A percentile compares a stretch with the other conserved stretches of the same genome.
phyloP scores from a whole-genome alignment of 1,140 invertebrate species.

The Bombus difficillimus region DNA sequence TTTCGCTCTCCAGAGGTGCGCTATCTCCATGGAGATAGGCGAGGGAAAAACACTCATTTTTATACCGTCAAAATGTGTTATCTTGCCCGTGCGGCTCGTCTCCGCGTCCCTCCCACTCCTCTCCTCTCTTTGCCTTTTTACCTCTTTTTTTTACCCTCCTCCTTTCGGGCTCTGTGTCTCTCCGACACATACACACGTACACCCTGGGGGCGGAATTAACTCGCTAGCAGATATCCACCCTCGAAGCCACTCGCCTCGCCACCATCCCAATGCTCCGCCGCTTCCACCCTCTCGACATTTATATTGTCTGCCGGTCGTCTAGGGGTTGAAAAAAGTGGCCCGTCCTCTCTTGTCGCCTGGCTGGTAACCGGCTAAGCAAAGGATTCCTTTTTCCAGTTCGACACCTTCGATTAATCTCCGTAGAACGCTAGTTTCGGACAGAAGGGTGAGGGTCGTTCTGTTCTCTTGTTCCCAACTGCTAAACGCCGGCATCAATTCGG shows the following conservation, averaged over 20 bases:
- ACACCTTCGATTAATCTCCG: slow-evolving; percentile 45
- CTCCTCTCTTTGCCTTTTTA: slow-evolving; percentile 31
- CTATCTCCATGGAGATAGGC: slow-evolving; percentile 66
- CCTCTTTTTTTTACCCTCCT: slow-evolving; percentile 49
- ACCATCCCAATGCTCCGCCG: slow-evolving; percentile 19
- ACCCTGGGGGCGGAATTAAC: slow-evolving; percentile 80
- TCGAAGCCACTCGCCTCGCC: slow-evolving; percentile 59
- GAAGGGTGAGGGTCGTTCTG: neutral
- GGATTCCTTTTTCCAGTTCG: slow-evolving; percentile 54
- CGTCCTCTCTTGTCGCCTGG: neutral
- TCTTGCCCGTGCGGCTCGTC: slow-evolving; percentile 68
- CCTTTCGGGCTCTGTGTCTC: slow-evolving; percentile 44
- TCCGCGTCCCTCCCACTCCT: slow-evolving; percentile 13
- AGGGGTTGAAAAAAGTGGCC: slow-evolving; percentile 37
- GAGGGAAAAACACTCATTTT: slow-evolving; percentile 71
- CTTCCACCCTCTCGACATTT: slow-evolving; percentile 67
- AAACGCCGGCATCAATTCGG: neutral
- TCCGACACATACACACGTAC: slow-evolving; percentile 19
- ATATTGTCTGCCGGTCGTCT: slow-evolving; percentile 75
- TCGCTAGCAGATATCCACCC: slow-evolving; percentile 80
- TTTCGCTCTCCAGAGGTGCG: slow-evolving; percentile 60
- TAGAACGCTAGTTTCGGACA: neutral
- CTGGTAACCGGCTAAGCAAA: slow-evolving; percentile 28
- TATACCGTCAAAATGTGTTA: slow-evolving; percentile 72
- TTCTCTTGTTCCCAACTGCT: neutral